Evolutionary conservation across 2,797 vertebrate genomes (phyloP).

Genomic region (Typhlichthys subterraneus): DNA sequence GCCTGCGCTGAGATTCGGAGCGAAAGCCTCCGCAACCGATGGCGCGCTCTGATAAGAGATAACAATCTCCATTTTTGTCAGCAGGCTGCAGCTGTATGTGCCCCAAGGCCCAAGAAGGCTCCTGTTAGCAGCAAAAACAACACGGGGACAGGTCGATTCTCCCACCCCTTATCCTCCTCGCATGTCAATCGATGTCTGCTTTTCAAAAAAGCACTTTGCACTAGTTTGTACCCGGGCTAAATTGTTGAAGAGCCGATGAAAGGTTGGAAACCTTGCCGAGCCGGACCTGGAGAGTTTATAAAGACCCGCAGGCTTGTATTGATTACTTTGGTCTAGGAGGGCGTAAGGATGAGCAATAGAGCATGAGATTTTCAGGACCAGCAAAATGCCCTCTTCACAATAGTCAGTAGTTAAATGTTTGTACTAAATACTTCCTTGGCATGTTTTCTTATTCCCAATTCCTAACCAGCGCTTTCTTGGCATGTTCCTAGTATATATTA

Average conservation of each 20-base stretch:
- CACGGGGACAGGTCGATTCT: constrained; percentile 61
- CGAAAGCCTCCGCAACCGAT: constrained; percentile 49
- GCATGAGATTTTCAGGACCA: constrained; percentile 31
- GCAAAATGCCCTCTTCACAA: constrained; percentile 21
- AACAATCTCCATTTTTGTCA: constrained; percentile 70
- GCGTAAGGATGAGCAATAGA: constrained; percentile 41
- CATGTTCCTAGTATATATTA: not conserved
- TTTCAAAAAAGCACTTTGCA: constrained; percentile 62
- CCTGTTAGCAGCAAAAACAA: constrained; percentile 61
- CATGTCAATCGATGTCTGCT: constrained; percentile 67
- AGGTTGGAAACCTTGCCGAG: constrained; percentile 62
- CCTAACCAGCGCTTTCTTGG: constrained; percentile 33
- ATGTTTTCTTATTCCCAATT: constrained; percentile 35
- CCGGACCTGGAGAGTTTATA: constrained; percentile 46
- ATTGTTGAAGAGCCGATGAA: constrained; percentile 47
- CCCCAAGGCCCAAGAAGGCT: constrained; percentile 50
- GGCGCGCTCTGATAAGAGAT: constrained; percentile 61
- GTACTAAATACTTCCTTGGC: constrained; percentile 1
- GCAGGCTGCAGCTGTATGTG: constrained; percentile 53
- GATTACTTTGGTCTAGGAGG: constrained; percentile 48
- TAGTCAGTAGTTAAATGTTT: not conserved
- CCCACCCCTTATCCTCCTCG: constrained; percentile 16
- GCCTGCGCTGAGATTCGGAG: constrained; percentile 55
- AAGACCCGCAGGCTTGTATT: constrained; percentile 46
- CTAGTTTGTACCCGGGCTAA: constrained; percentile 41